Base-by-base conservation (phyloP, 1,140 invertebrate species). In the Drosophila trapezifrons region DNA sequence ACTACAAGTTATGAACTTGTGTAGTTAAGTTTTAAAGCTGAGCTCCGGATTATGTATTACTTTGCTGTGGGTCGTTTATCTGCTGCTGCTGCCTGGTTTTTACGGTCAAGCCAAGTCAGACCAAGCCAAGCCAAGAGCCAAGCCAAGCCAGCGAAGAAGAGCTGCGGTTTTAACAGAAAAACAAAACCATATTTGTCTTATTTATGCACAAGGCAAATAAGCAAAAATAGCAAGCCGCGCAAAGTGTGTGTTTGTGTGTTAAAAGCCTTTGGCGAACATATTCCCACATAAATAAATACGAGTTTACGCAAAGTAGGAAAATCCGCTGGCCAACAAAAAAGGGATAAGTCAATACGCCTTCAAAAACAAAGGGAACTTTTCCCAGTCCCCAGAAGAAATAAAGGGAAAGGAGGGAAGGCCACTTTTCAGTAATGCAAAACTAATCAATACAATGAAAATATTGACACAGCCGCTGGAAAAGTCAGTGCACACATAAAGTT, bases 401-500 rank as follows among this genome's bases (percentile, higher is more conserved):
- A 27, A 7, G 1, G 17, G 22, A 40, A 42, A 17, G 37, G 15
- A 18, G 2, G 38, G 32, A 37, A 27, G 37, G 40, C 57, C 70
- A 80, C 63, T 80, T 80, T 78, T 45, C 69, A 55, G 83, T 64
- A 78, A 82, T 59, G 49, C 27, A 84, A 84, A 84, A 84, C 77
- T 87, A 87, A 87, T 87, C 84, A 84, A 89, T 87, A 78, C 80
- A 80, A 84, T 74, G 54, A 89, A 84, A 87, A 87, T 84, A 87
- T 89, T 87, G 76, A 84, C 77, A 72, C 58, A 72, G 58, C 42
- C 43, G 51, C 76, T 73, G 76, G 32, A 80, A 83, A 87, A 87
- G 84, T 87, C 84, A 89, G 47, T 77, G 69, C 62, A 71, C 18
- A 60, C 29, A 64, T 54, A 57, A 66, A 81, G 83, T 67, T 87